phyloP scores from a whole-genome alignment of 2,888 invertebrate species.

The Heliconius ismenius region DNA sequence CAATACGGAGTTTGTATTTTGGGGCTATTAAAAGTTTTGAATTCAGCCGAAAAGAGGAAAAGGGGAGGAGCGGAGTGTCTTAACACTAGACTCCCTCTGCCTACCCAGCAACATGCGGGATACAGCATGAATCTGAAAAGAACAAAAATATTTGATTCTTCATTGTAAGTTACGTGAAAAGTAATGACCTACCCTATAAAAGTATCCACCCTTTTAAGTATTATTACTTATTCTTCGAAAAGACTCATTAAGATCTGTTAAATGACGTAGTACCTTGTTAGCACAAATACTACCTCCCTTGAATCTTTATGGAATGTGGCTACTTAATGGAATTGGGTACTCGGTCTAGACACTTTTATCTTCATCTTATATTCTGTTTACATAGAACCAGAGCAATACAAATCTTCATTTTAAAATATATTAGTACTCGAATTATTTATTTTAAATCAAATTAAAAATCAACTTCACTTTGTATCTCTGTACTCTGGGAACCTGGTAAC shows the following conservation, averaged over 20 bases:
- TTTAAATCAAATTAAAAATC: no score
- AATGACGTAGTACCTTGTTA: conserved; percentile 71
- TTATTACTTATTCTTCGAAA: conserved; percentile 36
- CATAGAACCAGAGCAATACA: neutral
- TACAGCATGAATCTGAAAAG: no score
- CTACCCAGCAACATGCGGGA: no score
- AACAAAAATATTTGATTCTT: conserved; percentile 2
- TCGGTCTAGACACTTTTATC: conserved; percentile 25
- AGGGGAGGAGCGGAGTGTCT: no score
- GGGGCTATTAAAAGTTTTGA: neutral
- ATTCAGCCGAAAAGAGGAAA: neutral
- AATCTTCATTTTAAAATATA: neutral
- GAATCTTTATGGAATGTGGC: conserved; percentile 47
- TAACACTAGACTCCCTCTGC: no score
- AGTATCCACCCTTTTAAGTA: conserved; percentile 34
- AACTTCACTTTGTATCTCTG: no score
- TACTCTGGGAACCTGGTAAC: no score
- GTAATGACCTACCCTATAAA: conserved; percentile 5
- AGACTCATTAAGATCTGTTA: conserved; percentile 61
- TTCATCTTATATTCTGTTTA: neutral
- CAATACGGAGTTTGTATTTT: no score
- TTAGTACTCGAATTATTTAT: no score
- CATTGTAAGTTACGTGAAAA: neutral
- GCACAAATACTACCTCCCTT: conserved; percentile 54
- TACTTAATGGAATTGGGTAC: conserved; percentile 28